Percentiles rank a stretch among this genome's conserved stretches.
Conservation (phyloP, 2,888 invertebrate genomes). For the Cerastis rubricosa region DNA sequence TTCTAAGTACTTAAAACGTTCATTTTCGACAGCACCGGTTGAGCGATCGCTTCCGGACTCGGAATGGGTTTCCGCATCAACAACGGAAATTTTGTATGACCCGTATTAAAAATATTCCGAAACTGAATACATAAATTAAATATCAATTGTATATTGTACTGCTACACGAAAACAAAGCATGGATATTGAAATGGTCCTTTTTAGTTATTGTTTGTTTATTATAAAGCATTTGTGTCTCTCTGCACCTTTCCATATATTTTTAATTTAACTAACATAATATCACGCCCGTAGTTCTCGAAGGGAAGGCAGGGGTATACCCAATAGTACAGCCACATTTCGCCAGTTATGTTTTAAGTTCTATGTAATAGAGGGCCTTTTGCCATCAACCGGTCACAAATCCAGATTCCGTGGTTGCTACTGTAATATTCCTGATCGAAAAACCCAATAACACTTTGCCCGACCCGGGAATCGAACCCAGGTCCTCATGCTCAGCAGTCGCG, state of each 20-base stretch:
- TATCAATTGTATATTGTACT: conserved; percentile 8
- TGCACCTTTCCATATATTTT: neutral
- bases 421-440: too few species aligned
- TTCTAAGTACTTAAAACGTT: conserved; percentile 13
- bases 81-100: conserved; percentile 33
- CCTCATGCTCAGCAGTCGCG: too few species aligned
- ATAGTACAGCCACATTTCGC: too few species aligned
- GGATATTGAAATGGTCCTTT: neutral
- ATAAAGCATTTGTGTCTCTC: neutral
- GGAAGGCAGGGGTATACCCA: too few species aligned
- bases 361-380: too few species aligned
- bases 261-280: too few species aligned
- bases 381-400: too few species aligned
- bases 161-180: neutral
- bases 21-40: conserved; percentile 33
- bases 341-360: too few species aligned
- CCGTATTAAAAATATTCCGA: conserved; percentile 10
- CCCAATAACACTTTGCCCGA: too few species aligned
- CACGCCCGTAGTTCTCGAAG: too few species aligned
- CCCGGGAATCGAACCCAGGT: too few species aligned
- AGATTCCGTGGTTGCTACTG: too few species aligned
- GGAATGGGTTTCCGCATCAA: conserved; percentile 25
- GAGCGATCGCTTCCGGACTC: conserved; percentile 16
- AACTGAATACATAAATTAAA: conserved; percentile 25
- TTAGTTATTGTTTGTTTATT: neutral